Conservation (phyloP, 2,888 invertebrate species). For the Luperina testacea region DNA sequence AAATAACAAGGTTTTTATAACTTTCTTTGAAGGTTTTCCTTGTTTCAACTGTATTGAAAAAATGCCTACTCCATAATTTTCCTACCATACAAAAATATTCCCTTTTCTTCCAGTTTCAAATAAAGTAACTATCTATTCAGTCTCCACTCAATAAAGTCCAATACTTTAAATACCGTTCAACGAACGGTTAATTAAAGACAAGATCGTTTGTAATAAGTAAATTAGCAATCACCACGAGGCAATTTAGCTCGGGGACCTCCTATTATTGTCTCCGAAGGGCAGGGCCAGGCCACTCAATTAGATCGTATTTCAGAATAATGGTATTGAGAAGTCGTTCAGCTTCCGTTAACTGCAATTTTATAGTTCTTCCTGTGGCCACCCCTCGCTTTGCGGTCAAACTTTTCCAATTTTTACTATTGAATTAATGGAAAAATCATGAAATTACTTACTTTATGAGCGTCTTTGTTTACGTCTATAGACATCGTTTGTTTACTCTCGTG, state of each 20-base stretch:
- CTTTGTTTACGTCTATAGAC: conserved; percentile 68
- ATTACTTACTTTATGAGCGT: conserved; percentile 71
- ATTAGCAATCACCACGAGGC: conserved; percentile 63
- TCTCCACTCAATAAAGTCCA: conserved; percentile 26
- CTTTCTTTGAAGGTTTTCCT: neutral
- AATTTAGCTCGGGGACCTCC: conserved; percentile 58
- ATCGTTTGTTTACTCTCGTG: conserved; percentile 59
- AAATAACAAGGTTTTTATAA: conserved; percentile 2
- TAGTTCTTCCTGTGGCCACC: conserved; percentile 78
- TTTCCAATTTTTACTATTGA: conserved; percentile 80
- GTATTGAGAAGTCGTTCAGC: conserved; percentile 81
- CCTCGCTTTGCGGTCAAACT: conserved; percentile 76
- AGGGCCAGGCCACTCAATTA: conserved; percentile 75
- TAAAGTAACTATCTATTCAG: conserved; percentile 13
- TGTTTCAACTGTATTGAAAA: conserved; percentile 1
- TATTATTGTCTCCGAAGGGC: conserved; percentile 65
- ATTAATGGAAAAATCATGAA: conserved; percentile 79
- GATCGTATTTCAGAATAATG: conserved; percentile 80
- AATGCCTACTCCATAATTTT: neutral
- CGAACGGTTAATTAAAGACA: conserved; percentile 62
- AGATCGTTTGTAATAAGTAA: conserved; percentile 67
- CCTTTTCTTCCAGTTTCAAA: neutral
- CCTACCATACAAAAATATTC: neutral
- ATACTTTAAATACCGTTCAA: conserved; percentile 45
- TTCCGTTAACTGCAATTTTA: conserved; percentile 82